Base-by-base conservation (phyloP, 2,888 invertebrate species). In the Leptopilina myrica region DNA sequence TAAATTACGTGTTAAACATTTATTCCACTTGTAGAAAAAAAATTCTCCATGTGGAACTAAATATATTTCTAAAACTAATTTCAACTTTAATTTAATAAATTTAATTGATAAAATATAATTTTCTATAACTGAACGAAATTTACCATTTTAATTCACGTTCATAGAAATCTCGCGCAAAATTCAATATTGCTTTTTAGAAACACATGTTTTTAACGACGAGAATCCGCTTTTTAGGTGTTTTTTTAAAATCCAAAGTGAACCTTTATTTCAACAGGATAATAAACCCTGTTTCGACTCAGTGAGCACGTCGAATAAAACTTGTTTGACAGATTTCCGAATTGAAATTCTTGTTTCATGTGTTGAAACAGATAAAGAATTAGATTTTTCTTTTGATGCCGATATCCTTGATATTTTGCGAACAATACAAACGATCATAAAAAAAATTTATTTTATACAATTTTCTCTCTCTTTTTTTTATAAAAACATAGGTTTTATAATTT, bases 271-370 rank as follows among this genome's bases (percentile, higher is more conserved):
- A 56, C 73, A 33, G 73, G 56, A 56, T 53, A 26, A 73, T 73
- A 73, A 73, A 56, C 56, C 33, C 73, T 49, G 56, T 49, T 73
- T 73, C 69, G 26, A 53, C 69, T 73, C 69, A 69, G 12, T 33
- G 73, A 56, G 53, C 73, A 73, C 33, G 46, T 78, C 14, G 33
- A 65, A 77, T 76, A 66, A 77, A 67, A 73, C n/a, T 40, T 49
- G 15, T 64, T 66, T 9, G 79, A 66, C 26, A 40, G 20, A 76
- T 73, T 65, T 43, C 43, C n/a, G 46, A 75, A 53, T 66, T 43
- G 12, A 67, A 78, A 11, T 43, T 65, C n/a, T 67, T 59, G 59
- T 46, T 76, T 14, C 9, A 43, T 79, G 59, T 26, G 14, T 65
- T 40, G n/a, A 77, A 40, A 67, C 33, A 33, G 46, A 43, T 6